phyloP scores from a whole-genome alignment of 2,113 vertebrate species.

The Emydura subglobosa region DNA sequence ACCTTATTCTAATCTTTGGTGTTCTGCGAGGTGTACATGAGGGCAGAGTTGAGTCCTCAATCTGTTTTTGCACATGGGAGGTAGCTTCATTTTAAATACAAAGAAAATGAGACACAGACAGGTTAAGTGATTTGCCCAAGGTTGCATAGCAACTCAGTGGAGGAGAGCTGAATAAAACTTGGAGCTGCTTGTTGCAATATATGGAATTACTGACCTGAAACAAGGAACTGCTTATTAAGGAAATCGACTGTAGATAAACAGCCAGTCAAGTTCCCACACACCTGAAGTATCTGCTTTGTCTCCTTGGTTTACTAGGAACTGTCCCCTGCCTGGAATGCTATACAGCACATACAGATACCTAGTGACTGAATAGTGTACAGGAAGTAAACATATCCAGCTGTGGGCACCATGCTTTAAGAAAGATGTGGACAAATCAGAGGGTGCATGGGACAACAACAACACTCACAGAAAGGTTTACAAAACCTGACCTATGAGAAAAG shows the following conservation, averaged over 20 bases:
- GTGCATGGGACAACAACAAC: not conserved
- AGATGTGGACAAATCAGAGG: not conserved
- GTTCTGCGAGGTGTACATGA: not conserved
- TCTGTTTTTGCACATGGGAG: not conserved
- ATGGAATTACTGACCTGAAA: not conserved
- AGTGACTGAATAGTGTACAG: not conserved
- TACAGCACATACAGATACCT: not conserved
- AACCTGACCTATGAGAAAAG: not conserved
- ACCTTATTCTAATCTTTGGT: too few relatives aligned
- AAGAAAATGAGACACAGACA: not conserved
- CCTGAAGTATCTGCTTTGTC: not conserved
- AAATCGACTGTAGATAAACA: not conserved
- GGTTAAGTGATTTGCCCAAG: not conserved
- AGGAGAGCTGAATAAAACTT: not conserved
- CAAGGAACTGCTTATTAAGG: not conserved
- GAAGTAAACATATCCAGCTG: not conserved
- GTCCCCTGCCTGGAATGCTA: not conserved
- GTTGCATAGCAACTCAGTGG: not conserved
- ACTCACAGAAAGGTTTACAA: not conserved
- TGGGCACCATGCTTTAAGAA: not conserved
- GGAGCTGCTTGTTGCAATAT: not conserved
- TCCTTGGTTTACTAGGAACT: not conserved
- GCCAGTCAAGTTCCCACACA: not conserved
- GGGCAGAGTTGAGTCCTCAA: not conserved
- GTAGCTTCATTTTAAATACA: not conserved